Base-by-base conservation (phyloP, 1,140 invertebrate species). In the Drosophila virilis region DNA sequence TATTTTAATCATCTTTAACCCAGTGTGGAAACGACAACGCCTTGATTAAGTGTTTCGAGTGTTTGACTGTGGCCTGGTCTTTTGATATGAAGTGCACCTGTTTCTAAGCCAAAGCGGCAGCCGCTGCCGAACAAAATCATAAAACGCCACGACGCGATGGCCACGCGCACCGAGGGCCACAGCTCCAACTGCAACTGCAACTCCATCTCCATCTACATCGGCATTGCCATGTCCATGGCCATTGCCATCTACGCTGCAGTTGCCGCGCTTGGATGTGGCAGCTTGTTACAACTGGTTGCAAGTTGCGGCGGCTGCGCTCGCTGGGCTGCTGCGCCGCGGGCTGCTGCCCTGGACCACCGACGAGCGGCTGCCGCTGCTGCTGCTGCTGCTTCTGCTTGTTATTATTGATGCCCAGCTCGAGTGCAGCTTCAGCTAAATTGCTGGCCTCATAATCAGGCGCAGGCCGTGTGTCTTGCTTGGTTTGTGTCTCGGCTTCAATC, bases 51-150 rank as follows among this genome's bases (percentile, higher is more conserved):
- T 90, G 84, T 84, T 84, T 84, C 80, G 84, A 82, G 81, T 82
- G 72, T 76, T 69, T 82, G 73, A 71, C 68, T 72, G 60, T 76
- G 80, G 52, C 67, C 51, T 45, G 46, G 52, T 57, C 61, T 57
- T 82, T 77, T 80, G 84, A 89, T 89, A 85, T 90, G 80, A 89
- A 89, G 84, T 89, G 84, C 84, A 89, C 84, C 84, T 89, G 84
- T 88, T 88, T 89, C 84, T 90, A 77, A 80, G 78, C 68, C 74
- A 45, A 71, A 75, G 52, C 73, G 54, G 68, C 73, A 76, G 69
- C 69, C 58, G 76, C 73, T 67, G 77, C 80, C 80, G 89, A 88
- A 88, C 84, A 88, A 78, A 88, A 85, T 88, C 85, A 89, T 88
- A 88, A 88, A 88, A 88, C 84, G 83, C 80, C 79, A 76, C 50